Evolutionary conservation across 2,797 vertebrate genomes (phyloP).

Genomic region (Lithobates sylvaticus): DNA sequence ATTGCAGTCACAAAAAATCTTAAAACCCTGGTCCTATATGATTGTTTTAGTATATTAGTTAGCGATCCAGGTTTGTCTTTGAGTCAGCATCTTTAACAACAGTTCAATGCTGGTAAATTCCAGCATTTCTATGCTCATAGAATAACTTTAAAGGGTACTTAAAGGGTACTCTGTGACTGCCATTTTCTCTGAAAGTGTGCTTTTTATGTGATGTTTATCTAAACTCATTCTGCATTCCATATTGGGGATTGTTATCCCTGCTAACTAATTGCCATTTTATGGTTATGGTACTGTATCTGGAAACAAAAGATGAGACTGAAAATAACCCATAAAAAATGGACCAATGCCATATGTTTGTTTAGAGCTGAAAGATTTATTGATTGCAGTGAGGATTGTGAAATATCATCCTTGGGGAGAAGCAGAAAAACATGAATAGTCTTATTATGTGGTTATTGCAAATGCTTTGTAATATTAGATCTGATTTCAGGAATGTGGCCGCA

Average conservation of each 20-base stretch:
- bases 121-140: too few relatives aligned
- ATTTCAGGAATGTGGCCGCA: background rate
- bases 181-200: too few relatives aligned
- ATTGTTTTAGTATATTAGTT: too few relatives aligned
- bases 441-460: background rate
- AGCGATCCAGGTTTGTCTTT: too few relatives aligned
- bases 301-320: background rate
- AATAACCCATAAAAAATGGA: constrained; percentile 13
- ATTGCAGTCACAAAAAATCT: too few relatives aligned
- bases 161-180: too few relatives aligned
- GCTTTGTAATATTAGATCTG: background rate
- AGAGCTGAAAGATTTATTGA: background rate
- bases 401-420: background rate
- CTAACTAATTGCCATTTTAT: constrained; percentile 18
- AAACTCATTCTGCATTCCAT: background rate
- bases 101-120: too few relatives aligned
- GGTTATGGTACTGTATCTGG: background rate
- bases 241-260: background rate
- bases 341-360: constrained; percentile 10
- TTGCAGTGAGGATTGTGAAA: background rate
- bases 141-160: too few relatives aligned
- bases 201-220: background rate
- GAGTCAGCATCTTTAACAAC: too few relatives aligned
- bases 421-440: constrained; percentile 18
- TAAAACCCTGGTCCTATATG: too few relatives aligned